Percentiles rank a stretch among this genome's conserved stretches.
phyloP scores from a whole-genome alignment of 1,140 invertebrate species.

The Drosophila bipectinata region DNA sequence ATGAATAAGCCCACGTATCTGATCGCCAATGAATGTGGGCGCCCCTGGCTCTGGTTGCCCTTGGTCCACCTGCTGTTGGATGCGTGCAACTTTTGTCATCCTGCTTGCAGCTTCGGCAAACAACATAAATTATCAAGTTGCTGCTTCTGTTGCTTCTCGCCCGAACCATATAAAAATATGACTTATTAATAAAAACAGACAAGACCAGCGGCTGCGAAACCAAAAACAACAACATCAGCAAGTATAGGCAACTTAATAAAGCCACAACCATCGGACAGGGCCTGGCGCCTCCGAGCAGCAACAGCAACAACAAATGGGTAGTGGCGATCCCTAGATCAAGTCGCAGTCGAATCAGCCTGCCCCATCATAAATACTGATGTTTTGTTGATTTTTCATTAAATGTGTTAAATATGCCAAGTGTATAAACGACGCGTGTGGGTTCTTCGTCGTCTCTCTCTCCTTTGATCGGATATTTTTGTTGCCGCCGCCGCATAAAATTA shows the following conservation, averaged over 20 bases:
- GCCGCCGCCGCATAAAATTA: conserved; percentile 48
- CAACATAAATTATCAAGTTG: conserved; percentile 72
- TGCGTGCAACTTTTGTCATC: conserved; percentile 52
- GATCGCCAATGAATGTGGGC: conserved; percentile 16
- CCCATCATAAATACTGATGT: conserved; percentile 75
- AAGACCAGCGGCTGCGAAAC: conserved; percentile 28
- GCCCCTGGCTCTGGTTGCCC: conserved; percentile 42
- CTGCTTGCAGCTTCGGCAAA: conserved; percentile 38
- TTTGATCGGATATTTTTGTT: not conserved
- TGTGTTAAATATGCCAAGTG: conserved; percentile 82
- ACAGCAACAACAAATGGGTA: conserved; percentile 1
- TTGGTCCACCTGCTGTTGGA: conserved; percentile 31
- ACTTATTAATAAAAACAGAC: conserved; percentile 81
- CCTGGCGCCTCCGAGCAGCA: conserved; percentile 32
- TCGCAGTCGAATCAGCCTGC: conserved; percentile 27
- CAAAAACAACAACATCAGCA: conserved; percentile 38
- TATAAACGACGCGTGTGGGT: conserved; percentile 72
- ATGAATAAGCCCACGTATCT: conserved; percentile 48
- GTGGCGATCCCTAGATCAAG: conserved; percentile 20
- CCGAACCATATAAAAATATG: conserved; percentile 74
- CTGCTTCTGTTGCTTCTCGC: conserved; percentile 37
- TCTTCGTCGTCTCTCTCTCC: conserved; percentile 30
- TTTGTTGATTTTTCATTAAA: conserved; percentile 81
- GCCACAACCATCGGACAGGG: conserved; percentile 63
- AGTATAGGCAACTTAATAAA: conserved; percentile 71